Base-by-base conservation (phyloP, 2,113 vertebrate species). In the Tachysurus vachellii region DNA sequence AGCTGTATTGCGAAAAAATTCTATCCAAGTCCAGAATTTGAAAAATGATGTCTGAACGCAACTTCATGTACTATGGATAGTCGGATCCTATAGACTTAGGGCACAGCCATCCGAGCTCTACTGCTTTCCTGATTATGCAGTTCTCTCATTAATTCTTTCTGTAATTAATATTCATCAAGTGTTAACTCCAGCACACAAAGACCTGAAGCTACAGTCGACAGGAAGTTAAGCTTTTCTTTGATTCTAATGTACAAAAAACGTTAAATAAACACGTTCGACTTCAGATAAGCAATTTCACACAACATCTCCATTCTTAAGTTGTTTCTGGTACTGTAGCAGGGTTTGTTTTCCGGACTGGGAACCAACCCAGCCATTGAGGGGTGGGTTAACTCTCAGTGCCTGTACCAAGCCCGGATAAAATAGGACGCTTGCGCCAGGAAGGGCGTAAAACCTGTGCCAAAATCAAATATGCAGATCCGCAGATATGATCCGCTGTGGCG, bases 301-400 rank as follows among this genome's bases (percentile, higher is more conserved):
- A 76, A 61, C 56, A 44, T 62, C 84, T 62, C 57, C 19, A 73
- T 31, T 47, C 47, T 31, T 70, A 77, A 47, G 50, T 85, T n/a
- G 73, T 21, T 42, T 70, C 61, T 71, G 50, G 44, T 81, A 62
- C 57, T 36, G 28, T 44, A 68, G 50, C 14, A 56, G 31, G 36
- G 36, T 36, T 36, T 36, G 36, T 36, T 36, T 36, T 2, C 36
- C 36, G 2, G 36, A 36, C 36, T 36, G 47, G 47, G 47, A 50
- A 50, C 47, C 47, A 50, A 50, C 47, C 47, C 47, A 5, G 47
- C 47, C 47, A 5, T 9, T 50, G 47, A 50, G 47, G 47, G 2
- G 47, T 50, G 47, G 2, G 47, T 50, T 50, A 50, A 50, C 47
- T 7, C 47, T 50, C 47, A 50, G 47, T 50, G 47, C 47, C 47